Conservation (phyloP, 2,797 vertebrate species). For the Diplodus puntazzo region DNA sequence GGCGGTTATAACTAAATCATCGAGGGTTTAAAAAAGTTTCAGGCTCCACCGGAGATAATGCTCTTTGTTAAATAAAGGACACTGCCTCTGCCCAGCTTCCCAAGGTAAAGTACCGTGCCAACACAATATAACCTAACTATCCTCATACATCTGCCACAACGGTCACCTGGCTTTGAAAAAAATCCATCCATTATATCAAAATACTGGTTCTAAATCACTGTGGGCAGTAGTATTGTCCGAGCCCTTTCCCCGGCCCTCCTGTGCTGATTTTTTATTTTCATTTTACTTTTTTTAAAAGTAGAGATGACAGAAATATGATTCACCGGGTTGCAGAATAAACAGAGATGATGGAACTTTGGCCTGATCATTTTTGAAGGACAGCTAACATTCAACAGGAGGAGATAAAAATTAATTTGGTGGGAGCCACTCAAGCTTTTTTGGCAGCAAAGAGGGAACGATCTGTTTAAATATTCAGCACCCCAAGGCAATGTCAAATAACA, state of each 20-base stretch:
- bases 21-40: conserved; percentile 47
- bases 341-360: conserved; percentile 65
- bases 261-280: background rate
- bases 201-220: conserved; percentile 28
- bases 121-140: conserved; percentile 27
- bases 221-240: conserved; percentile 24
- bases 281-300: background rate
- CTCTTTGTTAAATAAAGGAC: conserved; percentile 41
- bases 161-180: conserved; percentile 8
- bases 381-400: conserved; percentile 68
- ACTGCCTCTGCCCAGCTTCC: conserved; percentile 14
- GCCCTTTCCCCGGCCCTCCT: conserved; percentile 7
- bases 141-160: conserved; percentile 28
- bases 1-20: conserved; percentile 49
- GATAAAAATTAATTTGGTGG: conserved; percentile 75
- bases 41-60: conserved; percentile 13
- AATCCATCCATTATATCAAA: conserved; percentile 20
- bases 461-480: conserved; percentile 85
- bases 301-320: conserved; percentile 47
- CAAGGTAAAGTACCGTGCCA: conserved; percentile 44
- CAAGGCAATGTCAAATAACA: conserved; percentile 84
- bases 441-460: conserved; percentile 70
- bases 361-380: conserved; percentile 66
- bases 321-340: conserved; percentile 52
- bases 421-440: conserved; percentile 73